phyloP scores from a whole-genome alignment of 2,113 vertebrate genomes.

The Lycaon pictus region DNA sequence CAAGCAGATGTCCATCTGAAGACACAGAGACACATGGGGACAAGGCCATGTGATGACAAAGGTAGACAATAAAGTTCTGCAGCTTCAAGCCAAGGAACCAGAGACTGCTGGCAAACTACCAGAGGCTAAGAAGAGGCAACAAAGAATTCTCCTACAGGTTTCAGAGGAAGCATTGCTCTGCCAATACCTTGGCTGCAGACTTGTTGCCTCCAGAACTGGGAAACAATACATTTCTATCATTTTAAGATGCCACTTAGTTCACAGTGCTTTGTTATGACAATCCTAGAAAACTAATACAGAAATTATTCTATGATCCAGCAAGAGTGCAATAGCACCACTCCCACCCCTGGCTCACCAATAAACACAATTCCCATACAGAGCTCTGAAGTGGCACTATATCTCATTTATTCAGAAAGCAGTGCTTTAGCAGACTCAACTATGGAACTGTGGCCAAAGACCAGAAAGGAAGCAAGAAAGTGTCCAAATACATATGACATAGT shows the following conservation, averaged over 20 bases:
- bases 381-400: neutral
- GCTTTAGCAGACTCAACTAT: neutral
- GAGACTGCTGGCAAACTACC: neutral
- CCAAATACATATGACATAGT: neutral
- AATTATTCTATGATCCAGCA: neutral
- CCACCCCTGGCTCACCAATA: neutral
- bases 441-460: neutral
- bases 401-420: neutral
- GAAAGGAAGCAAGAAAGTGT: neutral
- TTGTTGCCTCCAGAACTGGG: neutral
- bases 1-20: neutral
- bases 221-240: neutral
- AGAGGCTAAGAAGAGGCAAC: neutral
- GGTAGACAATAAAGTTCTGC: neutral
- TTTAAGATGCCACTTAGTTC: neutral
- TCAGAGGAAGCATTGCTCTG: neutral
- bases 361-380: neutral
- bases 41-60: neutral
- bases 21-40: neutral
- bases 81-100: neutral
- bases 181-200: neutral
- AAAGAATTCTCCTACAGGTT: neutral
- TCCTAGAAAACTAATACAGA: neutral
- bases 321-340: neutral
- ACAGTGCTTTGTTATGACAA: neutral